Conservation (phyloP, 2,888 invertebrate species). For the Cinara cedri region DNA sequence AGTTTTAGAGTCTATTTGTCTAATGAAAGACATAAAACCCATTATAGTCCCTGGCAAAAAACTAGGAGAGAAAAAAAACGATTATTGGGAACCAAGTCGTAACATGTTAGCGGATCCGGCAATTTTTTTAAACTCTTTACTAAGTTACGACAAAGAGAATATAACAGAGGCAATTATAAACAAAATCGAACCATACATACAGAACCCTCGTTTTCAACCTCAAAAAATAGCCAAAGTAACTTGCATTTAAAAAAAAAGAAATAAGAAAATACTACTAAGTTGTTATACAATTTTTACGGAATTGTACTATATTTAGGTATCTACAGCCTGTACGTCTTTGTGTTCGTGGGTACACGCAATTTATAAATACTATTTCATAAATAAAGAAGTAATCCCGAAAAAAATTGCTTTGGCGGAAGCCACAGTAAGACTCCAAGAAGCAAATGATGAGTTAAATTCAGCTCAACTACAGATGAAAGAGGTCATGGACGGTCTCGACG, state of each 20-base stretch:
- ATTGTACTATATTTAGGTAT: slow-evolving; percentile 66
- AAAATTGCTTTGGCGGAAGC: slow-evolving; percentile 84
- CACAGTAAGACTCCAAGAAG: slow-evolving; percentile 81
- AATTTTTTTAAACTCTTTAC: slow-evolving; percentile 88
- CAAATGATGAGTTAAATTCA: slow-evolving; percentile 91
- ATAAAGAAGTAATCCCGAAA: slow-evolving; percentile 94
- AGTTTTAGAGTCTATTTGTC: slow-evolving; percentile 79
- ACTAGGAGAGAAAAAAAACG: slow-evolving; percentile 75
- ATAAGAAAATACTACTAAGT: not conserved
- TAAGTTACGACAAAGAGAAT: slow-evolving; percentile 91
- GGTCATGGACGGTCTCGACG: slow-evolving; percentile 79
- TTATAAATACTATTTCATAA: slow-evolving; percentile 94
- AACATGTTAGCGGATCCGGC: slow-evolving; percentile 86
- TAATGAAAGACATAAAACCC: slow-evolving; percentile 87
- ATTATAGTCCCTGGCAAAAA: slow-evolving; percentile 84
- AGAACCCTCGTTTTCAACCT: slow-evolving; percentile 81
- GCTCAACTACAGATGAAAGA: slow-evolving; percentile 79
- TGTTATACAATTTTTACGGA: not conserved
- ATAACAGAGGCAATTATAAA: slow-evolving; percentile 83
- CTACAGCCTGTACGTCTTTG: slow-evolving; percentile 93
- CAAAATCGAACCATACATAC: slow-evolving; percentile 78
- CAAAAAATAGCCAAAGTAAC: slow-evolving; percentile 84
- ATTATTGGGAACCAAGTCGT: slow-evolving; percentile 91
- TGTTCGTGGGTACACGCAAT: slow-evolving; percentile 94
- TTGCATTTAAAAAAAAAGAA: too few relatives aligned